A percentile compares a stretch with the other conserved stretches of the same genome.
phyloP scores from a whole-genome alignment of 2,113 vertebrate species.

The sheep (Ovis aries) region ARS-UI_Ramb_v3.0 NC_056072.1:30321001-30321500 shows the following conservation, averaged over 20 bases:
- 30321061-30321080: slow-evolving; percentile 80
- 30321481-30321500: slow-evolving; percentile 51
- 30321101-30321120: slow-evolving; percentile 82
- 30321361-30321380: slow-evolving; percentile 79
- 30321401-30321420: slow-evolving; percentile 18
- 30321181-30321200: slow-evolving; percentile 90
- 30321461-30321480: slow-evolving; percentile 5
- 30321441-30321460: slow-evolving; percentile 1
- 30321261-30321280: slow-evolving; percentile 90
- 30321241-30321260: slow-evolving; percentile 91
- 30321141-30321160: slow-evolving; percentile 87
- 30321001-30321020: slow-evolving; percentile 74
- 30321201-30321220: slow-evolving; percentile 92
- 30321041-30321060: slow-evolving; percentile 77
- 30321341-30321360: slow-evolving; percentile 77
- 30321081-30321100: slow-evolving; percentile 77
- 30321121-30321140: slow-evolving; percentile 85
- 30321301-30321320: slow-evolving; percentile 86
- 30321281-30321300: slow-evolving; percentile 89
- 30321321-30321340: slow-evolving; percentile 74
- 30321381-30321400: slow-evolving; percentile 62
- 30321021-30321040: slow-evolving; percentile 75
- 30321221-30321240: slow-evolving; percentile 90
- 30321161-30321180: slow-evolving; percentile 88
- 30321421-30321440: neutral